Evolutionary conservation across 2,888 invertebrate genomes (phyloP).

Genomic region (Cyaniris semiargus): DNA sequence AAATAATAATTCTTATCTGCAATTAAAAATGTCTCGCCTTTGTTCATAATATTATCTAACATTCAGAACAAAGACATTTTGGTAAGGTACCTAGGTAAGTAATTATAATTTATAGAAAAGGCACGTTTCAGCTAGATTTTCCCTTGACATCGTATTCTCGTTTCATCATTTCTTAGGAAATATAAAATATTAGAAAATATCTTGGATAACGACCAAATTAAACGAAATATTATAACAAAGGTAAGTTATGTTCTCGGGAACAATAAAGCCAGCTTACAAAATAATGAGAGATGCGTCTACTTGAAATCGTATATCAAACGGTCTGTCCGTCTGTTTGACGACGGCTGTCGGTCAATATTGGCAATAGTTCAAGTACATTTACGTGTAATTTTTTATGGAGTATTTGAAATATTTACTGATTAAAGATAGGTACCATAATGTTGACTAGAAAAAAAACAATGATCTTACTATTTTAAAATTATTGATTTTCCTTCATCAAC

Average conservation of each 20-base stretch:
- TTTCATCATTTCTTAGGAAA: no score
- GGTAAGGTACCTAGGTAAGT: no score
- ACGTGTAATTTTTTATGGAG: not conserved
- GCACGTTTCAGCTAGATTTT: no score
- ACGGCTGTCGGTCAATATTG: not conserved
- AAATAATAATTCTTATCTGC: no score
- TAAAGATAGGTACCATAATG: not conserved
- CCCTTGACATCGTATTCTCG: no score
- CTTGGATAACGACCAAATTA: not conserved
- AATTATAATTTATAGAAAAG: no score
- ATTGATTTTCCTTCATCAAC: not conserved
- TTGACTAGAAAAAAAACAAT: not conserved
- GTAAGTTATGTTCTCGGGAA: conserved; percentile 10
- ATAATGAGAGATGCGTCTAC: conserved; percentile 21
- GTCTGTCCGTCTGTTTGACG: not conserved
- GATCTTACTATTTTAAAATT: not conserved
- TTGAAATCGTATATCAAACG: not conserved
- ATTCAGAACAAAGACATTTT: no score
- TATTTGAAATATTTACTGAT: not conserved
- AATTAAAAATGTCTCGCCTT: no score
- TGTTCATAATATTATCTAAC: no score
- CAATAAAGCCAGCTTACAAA: conserved; percentile 22
- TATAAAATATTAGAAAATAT: not conserved
- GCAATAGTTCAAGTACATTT: not conserved
- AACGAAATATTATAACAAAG: conserved; percentile 13